Percentiles rank a stretch among this genome's conserved stretches.
Evolutionary conservation across 92 coral and sea anemone genomes (phyloP).

Genomic region (Epizoanthus rinbou): DNA sequence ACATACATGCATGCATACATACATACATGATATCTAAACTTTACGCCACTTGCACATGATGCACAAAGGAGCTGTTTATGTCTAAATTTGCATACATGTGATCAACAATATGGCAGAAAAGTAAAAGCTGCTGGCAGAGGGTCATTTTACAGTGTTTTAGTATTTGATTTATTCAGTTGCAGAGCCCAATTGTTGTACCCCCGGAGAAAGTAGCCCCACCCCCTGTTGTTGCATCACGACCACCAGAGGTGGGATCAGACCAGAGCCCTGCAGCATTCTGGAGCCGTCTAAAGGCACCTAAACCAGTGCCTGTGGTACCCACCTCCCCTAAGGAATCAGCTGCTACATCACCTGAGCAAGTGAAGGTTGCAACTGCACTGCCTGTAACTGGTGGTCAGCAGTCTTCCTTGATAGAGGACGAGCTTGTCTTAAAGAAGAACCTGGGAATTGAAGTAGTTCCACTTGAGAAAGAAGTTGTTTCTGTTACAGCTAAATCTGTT

Average conservation of each 20-base stretch:
- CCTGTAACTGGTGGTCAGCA: slow-evolving; percentile 20
- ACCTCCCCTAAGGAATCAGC: slow-evolving; percentile 13
- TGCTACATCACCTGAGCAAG: slow-evolving; percentile 21
- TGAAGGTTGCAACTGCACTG: background rate
- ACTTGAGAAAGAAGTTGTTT: background rate
- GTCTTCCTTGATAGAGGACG: slow-evolving; percentile 11
- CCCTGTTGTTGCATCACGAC: slow-evolving; percentile 32
- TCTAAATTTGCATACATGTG: no score
- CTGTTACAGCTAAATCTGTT: background rate
- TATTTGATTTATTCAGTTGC: background rate
- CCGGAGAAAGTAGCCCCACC: slow-evolving; percentile 32
- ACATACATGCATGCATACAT: no score
- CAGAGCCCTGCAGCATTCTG: slow-evolving; percentile 41
- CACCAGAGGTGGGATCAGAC: slow-evolving; percentile 29
- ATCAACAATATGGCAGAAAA: background rate
- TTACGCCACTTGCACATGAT: no score
- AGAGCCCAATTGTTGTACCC: slow-evolving; percentile 2
- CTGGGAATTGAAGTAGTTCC: background rate
- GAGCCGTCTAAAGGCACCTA: slow-evolving; percentile 22
- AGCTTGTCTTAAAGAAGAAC: slow-evolving; percentile 13
- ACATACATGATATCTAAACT: no score
- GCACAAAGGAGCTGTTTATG: no score
- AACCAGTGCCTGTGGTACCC: slow-evolving; percentile 1
- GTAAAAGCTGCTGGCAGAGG: no score
- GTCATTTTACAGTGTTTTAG: no score